Evolutionary conservation across 2,113 vertebrate genomes (phyloP), one percentile per base, ranked within the genome.

Genomic region (Cervus canadensis): DNA sequence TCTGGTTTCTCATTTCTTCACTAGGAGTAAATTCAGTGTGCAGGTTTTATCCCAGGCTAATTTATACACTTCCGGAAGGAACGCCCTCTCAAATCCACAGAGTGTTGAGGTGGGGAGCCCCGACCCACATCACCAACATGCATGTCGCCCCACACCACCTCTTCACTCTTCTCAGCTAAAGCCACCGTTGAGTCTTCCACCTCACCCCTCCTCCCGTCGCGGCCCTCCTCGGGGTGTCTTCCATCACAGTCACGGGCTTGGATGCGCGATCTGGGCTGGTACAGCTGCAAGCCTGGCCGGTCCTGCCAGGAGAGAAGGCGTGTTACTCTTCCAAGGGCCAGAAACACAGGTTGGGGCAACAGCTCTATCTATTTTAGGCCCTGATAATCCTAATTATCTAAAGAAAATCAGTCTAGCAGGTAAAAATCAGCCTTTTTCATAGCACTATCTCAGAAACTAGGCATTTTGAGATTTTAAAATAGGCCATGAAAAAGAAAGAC

Each of bases 201-300:
- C 92, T 99, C 99, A 57, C 98, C 99, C 95, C 98, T 99, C 71
- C 45, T 94, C 98, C 94, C 98, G 25, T 99, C 99, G 1, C 93
- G 67, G 88, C 96, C 95, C 12, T 99, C 98, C 96, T 99, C 99
- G 1, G 99, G 99, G 10, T 98, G 97, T 97, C 98, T 99, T 62
- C 98, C 98, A 60, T 97, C 88, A 97, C 98, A 99, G 95, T 99
- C 99, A 2, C 98, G 99, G 45, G 99, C 99, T 98, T 99, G 99
- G 97, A 99, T 99, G 97, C 99, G 99, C 79, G 99, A 98, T 81
- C 99, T 99, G 16, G 99, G 99, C 98, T 99, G 99, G 97, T 99
- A 99, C 11, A 99, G 98, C 99, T 99, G 99, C 99, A 99, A 99
- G 97, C 99, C 99, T 6, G 99, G 99, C 33, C 99, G 99, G 98